Evolutionary conservation across 2,797 vertebrate species (phyloP).

Genomic region (Danio jaintianensis): DNA sequence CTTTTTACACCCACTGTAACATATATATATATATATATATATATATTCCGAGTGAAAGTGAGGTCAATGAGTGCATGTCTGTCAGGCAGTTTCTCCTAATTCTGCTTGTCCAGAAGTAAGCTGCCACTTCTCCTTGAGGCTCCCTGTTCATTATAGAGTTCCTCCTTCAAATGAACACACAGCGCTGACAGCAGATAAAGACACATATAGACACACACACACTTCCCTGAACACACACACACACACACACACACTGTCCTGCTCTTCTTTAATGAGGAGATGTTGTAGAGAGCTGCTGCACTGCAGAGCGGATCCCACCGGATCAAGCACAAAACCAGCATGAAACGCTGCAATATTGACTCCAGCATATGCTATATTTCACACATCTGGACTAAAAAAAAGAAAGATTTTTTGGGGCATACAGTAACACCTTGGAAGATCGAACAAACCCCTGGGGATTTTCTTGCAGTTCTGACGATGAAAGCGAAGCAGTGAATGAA

Average conservation of each 20-base stretch:
- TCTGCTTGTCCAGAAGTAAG: neutral
- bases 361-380: conserved; percentile 5
- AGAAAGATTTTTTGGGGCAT: neutral
- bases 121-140: neutral
- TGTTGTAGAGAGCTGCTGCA: conserved; percentile 40
- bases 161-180: conserved; percentile 13
- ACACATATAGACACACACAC: conserved; percentile 17
- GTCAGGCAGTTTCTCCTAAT: neutral
- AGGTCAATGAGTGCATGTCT: neutral
- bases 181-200: conserved; percentile 22
- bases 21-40: no score
- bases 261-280: conserved; percentile 45
- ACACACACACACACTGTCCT: conserved; percentile 8
- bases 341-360: conserved; percentile 37
- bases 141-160: conserved; percentile 33
- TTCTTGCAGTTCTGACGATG: conserved; percentile 5
- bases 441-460: conserved; percentile 22
- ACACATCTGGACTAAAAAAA: conserved; percentile 21
- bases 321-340: conserved; percentile 17
- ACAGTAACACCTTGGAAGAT: neutral
- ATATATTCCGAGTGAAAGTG: neutral
- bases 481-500: conserved; percentile 39
- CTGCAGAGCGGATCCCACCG: conserved; percentile 32
- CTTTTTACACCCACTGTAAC: neutral
- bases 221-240: neutral